Conservation (phyloP, 2,797 vertebrate species). For the Columba guinea region DNA sequence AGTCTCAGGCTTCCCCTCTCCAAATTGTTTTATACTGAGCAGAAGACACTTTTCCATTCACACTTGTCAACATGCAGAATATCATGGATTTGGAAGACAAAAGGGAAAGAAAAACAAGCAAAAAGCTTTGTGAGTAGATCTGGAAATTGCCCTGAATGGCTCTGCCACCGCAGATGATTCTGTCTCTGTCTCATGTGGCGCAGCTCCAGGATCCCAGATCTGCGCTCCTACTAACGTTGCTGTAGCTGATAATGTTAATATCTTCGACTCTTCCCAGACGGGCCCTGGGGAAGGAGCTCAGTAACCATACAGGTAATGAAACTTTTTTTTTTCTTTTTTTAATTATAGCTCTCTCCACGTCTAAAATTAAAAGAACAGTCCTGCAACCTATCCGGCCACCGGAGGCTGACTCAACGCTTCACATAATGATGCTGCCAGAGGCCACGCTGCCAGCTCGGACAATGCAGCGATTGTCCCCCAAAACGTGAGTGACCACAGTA, state of each 20-base stretch:
- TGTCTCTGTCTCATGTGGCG: not conserved
- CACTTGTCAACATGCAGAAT: not conserved
- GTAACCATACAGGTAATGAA: slow-evolving; percentile 57
- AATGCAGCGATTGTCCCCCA: not conserved
- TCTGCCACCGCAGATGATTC: not conserved
- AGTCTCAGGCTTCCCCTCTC: not conserved
- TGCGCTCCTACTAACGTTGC: not conserved
- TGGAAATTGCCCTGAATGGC: not conserved
- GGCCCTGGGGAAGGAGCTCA: not conserved
- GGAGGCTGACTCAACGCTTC: slow-evolving; percentile 40
- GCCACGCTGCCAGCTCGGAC: not conserved
- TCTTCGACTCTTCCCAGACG: not conserved
- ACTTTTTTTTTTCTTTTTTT: slow-evolving; percentile 27
- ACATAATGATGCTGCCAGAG: not conserved
- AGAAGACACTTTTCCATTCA: not conserved
- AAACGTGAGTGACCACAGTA: fast-evolving
- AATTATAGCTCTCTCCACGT: slow-evolving; percentile 43
- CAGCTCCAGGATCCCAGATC: not conserved
- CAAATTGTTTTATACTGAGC: not conserved
- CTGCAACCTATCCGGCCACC: not conserved
- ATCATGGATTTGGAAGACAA: not conserved
- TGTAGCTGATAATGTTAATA: not conserved
- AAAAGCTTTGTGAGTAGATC: not conserved
- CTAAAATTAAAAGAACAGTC: slow-evolving; percentile 31
- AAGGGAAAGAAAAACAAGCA: not conserved